These are phyloP conservation scores for Ephialtes manifestator DNA, from an alignment of 2,888 invertebrate genomes.

Conservation along the genomic window DNA sequence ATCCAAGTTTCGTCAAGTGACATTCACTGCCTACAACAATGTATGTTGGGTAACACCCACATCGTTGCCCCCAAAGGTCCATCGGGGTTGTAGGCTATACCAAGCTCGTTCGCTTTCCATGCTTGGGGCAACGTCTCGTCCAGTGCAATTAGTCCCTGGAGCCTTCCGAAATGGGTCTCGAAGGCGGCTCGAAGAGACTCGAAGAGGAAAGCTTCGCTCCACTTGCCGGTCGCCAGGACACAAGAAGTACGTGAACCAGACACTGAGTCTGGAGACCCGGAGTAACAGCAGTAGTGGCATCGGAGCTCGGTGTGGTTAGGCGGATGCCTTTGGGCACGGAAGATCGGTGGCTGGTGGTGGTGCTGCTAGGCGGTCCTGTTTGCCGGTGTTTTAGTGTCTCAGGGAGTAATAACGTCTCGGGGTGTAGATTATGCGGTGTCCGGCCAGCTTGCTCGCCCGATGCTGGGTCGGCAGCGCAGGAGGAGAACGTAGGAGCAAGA, in stretches of 20 bases:
- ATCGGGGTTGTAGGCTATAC: slow-evolving; percentile 26
- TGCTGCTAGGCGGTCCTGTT: slow-evolving; percentile 64
- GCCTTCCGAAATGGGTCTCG: slow-evolving; percentile 70
- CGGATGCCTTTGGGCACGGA: slow-evolving; percentile 60
- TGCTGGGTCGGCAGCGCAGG: slow-evolving; percentile 19
- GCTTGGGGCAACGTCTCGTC: slow-evolving; percentile 40
- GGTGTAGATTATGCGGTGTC: slow-evolving; percentile 85
- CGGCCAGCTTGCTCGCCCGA: slow-evolving; percentile 75
- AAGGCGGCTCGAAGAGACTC: slow-evolving; percentile 73
- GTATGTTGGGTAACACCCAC: not conserved
- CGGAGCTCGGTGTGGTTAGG: slow-evolving; percentile 58
- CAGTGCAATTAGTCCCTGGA: slow-evolving; percentile 77
- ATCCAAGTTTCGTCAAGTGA: slow-evolving; percentile 32
- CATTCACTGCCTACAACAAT: not conserved
- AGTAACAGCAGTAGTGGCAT: slow-evolving; percentile 48
- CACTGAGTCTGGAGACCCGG: slow-evolving; percentile 37
- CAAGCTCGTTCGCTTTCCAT: slow-evolving; percentile 31
- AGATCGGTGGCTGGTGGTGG: slow-evolving; percentile 50
- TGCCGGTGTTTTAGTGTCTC: slow-evolving; percentile 83
- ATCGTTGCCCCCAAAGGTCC: not conserved
- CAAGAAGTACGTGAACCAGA: slow-evolving; percentile 57
- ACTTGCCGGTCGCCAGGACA: slow-evolving; percentile 48
- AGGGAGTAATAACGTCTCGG: slow-evolving; percentile 85
- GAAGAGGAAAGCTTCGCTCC: slow-evolving; percentile 56
- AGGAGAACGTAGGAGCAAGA: slow-evolving; percentile 58